Evolutionary conservation across 2,888 invertebrate species (phyloP).

Genomic region (Diogma glabrata): DNA sequence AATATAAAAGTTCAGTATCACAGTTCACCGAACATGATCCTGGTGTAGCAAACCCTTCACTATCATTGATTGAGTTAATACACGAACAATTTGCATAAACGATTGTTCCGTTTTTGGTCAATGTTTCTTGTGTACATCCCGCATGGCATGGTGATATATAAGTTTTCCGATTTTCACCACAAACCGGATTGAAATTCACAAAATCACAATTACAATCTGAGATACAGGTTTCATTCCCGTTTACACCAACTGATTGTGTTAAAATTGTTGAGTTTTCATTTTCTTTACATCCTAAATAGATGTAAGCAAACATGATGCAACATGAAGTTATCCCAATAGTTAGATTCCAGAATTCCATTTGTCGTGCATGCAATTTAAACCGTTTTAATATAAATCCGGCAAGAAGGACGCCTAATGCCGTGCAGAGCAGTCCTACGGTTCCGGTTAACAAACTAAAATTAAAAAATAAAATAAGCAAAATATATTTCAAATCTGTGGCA

Average conservation of each 20-base stretch:
- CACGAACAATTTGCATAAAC: constrained; percentile 9
- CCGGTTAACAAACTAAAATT: constrained; percentile 54
- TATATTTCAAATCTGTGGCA: background rate
- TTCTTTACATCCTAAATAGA: constrained; percentile 52
- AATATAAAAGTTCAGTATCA: constrained; percentile 41
- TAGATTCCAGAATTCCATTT: constrained; percentile 58
- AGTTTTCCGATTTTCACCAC: constrained; percentile 42
- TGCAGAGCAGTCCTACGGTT: constrained; percentile 53
- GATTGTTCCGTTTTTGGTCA: constrained; percentile 5
- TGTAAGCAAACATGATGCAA: constrained; percentile 49
- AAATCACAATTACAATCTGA: constrained; percentile 47
- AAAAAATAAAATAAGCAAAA: background rate
- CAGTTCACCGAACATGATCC: constrained; percentile 48
- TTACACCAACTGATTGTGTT: constrained; percentile 27
- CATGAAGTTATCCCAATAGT: constrained; percentile 50
- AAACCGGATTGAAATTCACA: constrained; percentile 54
- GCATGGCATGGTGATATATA: constrained; percentile 63
- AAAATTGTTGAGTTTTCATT: constrained; percentile 43
- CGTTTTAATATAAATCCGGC: constrained; percentile 54
- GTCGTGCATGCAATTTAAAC: constrained; percentile 52
- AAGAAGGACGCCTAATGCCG: constrained; percentile 52
- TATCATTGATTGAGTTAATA: background rate
- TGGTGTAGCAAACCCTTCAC: constrained; percentile 27
- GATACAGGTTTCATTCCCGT: constrained; percentile 39
- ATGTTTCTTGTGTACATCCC: constrained; percentile 41